Base-by-base conservation (phyloP, 2,888 invertebrate species). In the Entomobrya proxima region DNA sequence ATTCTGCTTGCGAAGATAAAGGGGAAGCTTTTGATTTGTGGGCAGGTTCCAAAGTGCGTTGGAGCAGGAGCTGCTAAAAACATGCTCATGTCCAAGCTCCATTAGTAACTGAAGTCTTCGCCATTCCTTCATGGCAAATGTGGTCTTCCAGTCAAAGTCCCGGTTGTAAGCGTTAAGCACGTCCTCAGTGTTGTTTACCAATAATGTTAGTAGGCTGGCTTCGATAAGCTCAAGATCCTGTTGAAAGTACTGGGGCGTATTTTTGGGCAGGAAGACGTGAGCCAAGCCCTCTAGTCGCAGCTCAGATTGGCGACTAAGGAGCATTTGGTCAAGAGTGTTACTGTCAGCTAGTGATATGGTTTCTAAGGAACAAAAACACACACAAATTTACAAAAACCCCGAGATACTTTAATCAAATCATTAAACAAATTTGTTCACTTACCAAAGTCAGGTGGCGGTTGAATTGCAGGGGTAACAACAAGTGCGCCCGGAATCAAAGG, bases 1-100 rank as follows among this genome's bases (percentile, higher is more conserved):
- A 18, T 79, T 79, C 35, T 79, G 79, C 11, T 67, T 44, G 5
- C 79, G 64, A 27, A 79, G 32, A 50, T 79, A 79, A 13, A 79
- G 37, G 0, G 79, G 79, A 0, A 79, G 40, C 9, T 24, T 67
- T 15, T 50, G 15, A 3, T n/a, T n/a, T 1, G 21, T 40, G 27
- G 44, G 47, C 21, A 52, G 35, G 11, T 72, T 72, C 37, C 21
- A 61, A 4, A 52, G 40, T 11, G 52, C 47, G 30, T 72, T 47
- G 24, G 24, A 24, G 0, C 32, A 1, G 13, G 35, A 7, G 18
- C 21, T 35, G 1, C 15, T 2, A 30, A 77, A 77, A 4, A 27
- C 13, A 1, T 15, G 1, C 4, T 77, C 58, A 0, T 40, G 18
- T 3, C 30, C 55, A 24, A 18, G 30, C 0, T 61, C 30, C 58